phyloP scores from a whole-genome alignment of 1,140 invertebrate species.

The Eciton burchellii region DNA sequence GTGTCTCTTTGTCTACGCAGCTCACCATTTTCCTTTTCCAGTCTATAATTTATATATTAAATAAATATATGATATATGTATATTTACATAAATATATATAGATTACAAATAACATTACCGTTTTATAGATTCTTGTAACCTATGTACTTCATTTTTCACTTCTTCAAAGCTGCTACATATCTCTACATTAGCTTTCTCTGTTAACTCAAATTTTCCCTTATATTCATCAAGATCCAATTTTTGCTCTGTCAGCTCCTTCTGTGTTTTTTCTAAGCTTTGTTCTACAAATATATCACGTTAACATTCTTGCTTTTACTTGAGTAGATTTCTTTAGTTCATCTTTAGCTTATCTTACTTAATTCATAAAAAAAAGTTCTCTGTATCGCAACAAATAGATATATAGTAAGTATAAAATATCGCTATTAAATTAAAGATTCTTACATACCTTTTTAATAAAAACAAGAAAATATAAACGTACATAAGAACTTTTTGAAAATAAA shows the following conservation, averaged over 20 bases:
- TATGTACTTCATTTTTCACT: slow-evolving; percentile 87
- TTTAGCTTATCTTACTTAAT: background rate
- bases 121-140: slow-evolving; percentile 87
- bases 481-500: background rate
- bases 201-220: slow-evolving; percentile 87
- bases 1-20: slow-evolving; percentile 88
- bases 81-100: background rate
- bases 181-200: slow-evolving; percentile 88
- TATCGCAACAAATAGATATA: too few relatives aligned
- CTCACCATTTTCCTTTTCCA: slow-evolving; percentile 86
- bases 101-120: slow-evolving; percentile 72
- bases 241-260: slow-evolving; percentile 87
- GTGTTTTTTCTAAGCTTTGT: slow-evolving; percentile 86
- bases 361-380: background rate
- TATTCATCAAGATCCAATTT: slow-evolving; percentile 88
- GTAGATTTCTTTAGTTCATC: background rate
- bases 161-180: slow-evolving; percentile 88
- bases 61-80: background rate
- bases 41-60: slow-evolving; percentile 77
- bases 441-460: too few relatives aligned
- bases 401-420: too few relatives aligned
- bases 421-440: background rate
- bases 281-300: slow-evolving; percentile 85
- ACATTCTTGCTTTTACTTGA: background rate
- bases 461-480: background rate